These are phyloP conservation scores for Caerostris extrusa DNA, from an alignment of 1,140 invertebrate genomes.

Conservation along the genomic window DNA sequence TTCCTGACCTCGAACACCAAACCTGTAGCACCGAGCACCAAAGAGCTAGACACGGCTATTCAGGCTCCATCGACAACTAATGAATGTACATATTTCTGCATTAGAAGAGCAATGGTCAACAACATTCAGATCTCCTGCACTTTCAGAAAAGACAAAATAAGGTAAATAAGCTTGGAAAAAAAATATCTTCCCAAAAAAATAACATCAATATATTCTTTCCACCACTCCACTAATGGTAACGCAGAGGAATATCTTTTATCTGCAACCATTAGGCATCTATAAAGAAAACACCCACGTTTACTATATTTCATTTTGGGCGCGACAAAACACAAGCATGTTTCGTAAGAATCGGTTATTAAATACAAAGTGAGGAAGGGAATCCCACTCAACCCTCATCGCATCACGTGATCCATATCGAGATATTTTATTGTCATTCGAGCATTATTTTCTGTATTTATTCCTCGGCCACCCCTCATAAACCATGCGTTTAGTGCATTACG, in stretches of 20 bases:
- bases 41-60: too few relatives aligned
- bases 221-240: not conserved
- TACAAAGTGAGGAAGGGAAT: not conserved
- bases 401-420: slow-evolving; percentile 53
- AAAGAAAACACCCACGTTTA: slow-evolving; percentile 26
- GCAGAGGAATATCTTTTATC: not conserved
- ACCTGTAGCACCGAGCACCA: too few relatives aligned
- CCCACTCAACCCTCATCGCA: not conserved
- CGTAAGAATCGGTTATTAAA: slow-evolving; percentile 31
- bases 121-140: too few relatives aligned
- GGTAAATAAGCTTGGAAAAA: too few relatives aligned
- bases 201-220: too few relatives aligned
- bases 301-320: slow-evolving; percentile 10
- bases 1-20: too few relatives aligned
- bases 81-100: too few relatives aligned
- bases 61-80: too few relatives aligned
- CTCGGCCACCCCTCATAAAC: slow-evolving; percentile 49
- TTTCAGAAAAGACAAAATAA: too few relatives aligned
- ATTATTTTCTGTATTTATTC: slow-evolving; percentile 55
- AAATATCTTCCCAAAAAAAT: too few relatives aligned
- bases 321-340: slow-evolving; percentile 14
- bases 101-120: too few relatives aligned
- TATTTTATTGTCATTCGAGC: slow-evolving; percentile 70
- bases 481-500: slow-evolving; percentile 50
- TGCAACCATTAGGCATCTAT: not conserved